phyloP scores from a whole-genome alignment of 2,888 invertebrate genomes.

The Crematogaster levior region DNA sequence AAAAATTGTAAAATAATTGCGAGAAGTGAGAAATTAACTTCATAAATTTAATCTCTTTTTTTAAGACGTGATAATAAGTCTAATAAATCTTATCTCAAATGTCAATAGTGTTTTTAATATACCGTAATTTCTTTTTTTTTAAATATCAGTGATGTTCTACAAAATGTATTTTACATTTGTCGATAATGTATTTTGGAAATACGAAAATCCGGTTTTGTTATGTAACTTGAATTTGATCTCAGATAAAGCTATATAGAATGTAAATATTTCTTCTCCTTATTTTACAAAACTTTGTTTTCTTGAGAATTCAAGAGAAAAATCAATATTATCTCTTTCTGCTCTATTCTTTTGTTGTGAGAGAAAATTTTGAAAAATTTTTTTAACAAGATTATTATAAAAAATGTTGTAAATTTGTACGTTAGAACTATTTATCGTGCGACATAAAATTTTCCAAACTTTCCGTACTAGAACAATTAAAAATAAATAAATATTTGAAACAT shows the following conservation, averaged over 20 bases:
- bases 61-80: not conserved
- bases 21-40: not conserved
- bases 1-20: not conserved
- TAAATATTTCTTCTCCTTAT: conserved; percentile 29
- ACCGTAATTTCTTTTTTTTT: not conserved
- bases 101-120: not conserved
- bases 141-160: not conserved
- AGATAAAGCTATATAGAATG: conserved; percentile 62
- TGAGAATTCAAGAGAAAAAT: conserved; percentile 1
- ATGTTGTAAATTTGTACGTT: not conserved
- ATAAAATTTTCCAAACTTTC: not conserved
- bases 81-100: conserved; percentile 6
- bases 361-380: not conserved
- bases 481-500: not conserved
- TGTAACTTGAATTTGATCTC: conserved; percentile 65
- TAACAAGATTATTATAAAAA: not conserved
- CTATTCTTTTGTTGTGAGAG: not conserved
- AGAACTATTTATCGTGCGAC: not conserved
- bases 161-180: conserved; percentile 16
- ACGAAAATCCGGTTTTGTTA: conserved; percentile 59
- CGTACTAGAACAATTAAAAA: not conserved
- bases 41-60: not conserved
- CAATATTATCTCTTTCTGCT: not conserved
- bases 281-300: not conserved
- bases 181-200: conserved; percentile 27